These are phyloP conservation scores for Trematomus bernacchii DNA, from an alignment of 2,797 vertebrate species.

Conservation along the genomic window DNA sequence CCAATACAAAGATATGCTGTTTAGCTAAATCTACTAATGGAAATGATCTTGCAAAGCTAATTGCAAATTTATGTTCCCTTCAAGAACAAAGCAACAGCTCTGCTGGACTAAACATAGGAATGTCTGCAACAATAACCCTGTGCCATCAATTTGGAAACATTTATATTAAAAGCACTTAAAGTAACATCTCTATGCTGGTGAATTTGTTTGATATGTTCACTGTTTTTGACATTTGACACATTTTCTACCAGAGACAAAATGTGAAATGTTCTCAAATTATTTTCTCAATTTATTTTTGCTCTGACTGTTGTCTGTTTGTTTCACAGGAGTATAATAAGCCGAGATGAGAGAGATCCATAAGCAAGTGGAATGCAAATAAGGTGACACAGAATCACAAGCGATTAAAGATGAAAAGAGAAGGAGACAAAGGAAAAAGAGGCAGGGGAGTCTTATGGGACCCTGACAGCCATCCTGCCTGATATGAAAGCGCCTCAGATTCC, in stretches of 20 bases:
- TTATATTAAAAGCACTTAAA: conserved; percentile 26
- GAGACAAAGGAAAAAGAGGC: conserved; percentile 70
- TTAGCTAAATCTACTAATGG: conserved; percentile 37
- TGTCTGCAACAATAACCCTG: conserved; percentile 53
- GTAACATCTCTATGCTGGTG: conserved; percentile 24
- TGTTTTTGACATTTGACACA: conserved; percentile 31
- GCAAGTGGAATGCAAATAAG: conserved; percentile 78
- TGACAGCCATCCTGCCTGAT: conserved; percentile 76
- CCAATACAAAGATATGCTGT: conserved; percentile 27
- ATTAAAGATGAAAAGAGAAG: conserved; percentile 82
- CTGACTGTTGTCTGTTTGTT: conserved; percentile 43
- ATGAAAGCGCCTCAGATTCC: conserved; percentile 76
- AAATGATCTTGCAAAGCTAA: conserved; percentile 51
- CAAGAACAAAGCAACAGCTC: conserved; percentile 53
- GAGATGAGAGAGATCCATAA: conserved; percentile 67
- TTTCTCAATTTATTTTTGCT: conserved; percentile 21
- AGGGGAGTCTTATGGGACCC: conserved; percentile 70
- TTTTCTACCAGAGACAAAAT: conserved; percentile 17
- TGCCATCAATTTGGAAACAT: conserved; percentile 41
- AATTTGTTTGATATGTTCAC: conserved; percentile 31
- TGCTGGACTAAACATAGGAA: conserved; percentile 64
- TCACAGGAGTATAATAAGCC: conserved; percentile 38
- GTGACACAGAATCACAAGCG: conserved; percentile 61
- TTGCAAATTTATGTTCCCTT: conserved; percentile 50
- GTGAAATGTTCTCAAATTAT: conserved; percentile 37